phyloP scores from a whole-genome alignment of 2,888 invertebrate species.

The Pristionchus japonicus region DNA sequence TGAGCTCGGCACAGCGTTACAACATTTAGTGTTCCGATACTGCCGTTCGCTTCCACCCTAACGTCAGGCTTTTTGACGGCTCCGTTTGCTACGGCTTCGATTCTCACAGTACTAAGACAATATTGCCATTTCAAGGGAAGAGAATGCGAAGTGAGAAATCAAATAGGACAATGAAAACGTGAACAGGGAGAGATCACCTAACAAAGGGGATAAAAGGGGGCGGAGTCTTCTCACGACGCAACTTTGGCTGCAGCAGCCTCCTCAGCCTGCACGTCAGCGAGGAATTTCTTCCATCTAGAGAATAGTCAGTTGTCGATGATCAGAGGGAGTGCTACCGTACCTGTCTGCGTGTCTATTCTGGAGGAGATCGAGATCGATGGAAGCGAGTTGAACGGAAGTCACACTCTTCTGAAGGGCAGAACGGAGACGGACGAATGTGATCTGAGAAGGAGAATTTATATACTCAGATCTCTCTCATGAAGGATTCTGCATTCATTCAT shows the following conservation, averaged over 20 bases:
- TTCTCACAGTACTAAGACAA: no score
- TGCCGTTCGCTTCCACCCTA: no score
- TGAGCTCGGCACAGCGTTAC: no score
- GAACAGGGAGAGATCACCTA: conserved; percentile 9
- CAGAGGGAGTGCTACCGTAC: conserved; percentile 38
- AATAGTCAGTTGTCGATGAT: conserved; percentile 17
- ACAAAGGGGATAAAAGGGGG: not conserved
- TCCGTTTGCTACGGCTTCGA: no score
- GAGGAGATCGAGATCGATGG: conserved; percentile 70
- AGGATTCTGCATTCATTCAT: no score
- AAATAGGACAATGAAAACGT: conserved; percentile 24
- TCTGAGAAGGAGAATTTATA: conserved; percentile 52
- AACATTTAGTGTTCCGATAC: no score
- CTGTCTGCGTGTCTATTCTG: conserved; percentile 65
- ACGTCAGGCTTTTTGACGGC: no score
- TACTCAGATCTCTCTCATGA: no score
- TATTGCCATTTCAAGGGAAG: conserved; percentile 29
- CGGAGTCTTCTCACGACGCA: not conserved
- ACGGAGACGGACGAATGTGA: conserved; percentile 67
- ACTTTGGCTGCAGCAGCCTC: conserved; percentile 31
- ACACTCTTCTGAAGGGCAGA: conserved; percentile 68
- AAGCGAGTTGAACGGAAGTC: conserved; percentile 70
- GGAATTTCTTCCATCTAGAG: conserved; percentile 60
- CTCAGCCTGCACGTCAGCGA: conserved; percentile 47
- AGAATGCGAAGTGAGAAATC: not conserved